A percentile compares a stretch with the other conserved stretches of the same genome.
Evolutionary conservation across 2,113 vertebrate genomes (phyloP).

Genomic region (Labrus mixtus): DNA sequence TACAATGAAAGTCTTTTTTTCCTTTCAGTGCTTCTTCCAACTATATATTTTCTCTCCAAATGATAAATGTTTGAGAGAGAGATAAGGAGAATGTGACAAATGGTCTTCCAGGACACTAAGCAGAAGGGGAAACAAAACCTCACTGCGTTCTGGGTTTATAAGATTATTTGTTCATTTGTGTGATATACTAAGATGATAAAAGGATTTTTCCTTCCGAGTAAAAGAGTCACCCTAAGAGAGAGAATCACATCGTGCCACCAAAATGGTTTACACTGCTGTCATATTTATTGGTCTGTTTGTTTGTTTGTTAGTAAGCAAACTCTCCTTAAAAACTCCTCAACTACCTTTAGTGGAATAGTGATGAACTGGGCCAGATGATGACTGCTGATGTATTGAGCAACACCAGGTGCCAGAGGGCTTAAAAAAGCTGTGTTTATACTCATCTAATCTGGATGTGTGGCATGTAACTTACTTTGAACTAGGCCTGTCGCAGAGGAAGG

Average conservation of each 20-base stretch:
- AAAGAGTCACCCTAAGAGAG: neutral
- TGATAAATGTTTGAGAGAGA: slow-evolving; percentile 40
- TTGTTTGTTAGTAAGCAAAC: too few relatives aligned
- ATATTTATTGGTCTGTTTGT: too few relatives aligned
- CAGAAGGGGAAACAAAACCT: slow-evolving; percentile 43
- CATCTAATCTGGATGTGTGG: too few relatives aligned
- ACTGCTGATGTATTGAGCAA: too few relatives aligned
- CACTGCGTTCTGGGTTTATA: slow-evolving; percentile 37
- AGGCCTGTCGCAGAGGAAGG: too few relatives aligned
- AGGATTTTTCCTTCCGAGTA: neutral
- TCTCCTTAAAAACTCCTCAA: too few relatives aligned
- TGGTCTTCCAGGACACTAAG: slow-evolving; percentile 30
- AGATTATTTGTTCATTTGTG: slow-evolving; percentile 38
- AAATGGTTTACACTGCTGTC: neutral
- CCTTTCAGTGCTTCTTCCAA: slow-evolving; percentile 7
- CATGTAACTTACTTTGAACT: too few relatives aligned
- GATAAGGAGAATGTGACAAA: slow-evolving; percentile 61
- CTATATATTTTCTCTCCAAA: slow-evolving; percentile 28
- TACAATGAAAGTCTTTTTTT: slow-evolving; percentile 29
- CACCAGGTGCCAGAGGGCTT: too few relatives aligned
- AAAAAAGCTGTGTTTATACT: too few relatives aligned
- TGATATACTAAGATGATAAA: slow-evolving; percentile 24
- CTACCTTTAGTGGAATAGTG: too few relatives aligned
- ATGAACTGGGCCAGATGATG: too few relatives aligned
- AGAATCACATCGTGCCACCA: neutral